Evolutionary conservation across 1,140 invertebrate species (phyloP).

Genomic region (Holcopasites calliopsidis): DNA sequence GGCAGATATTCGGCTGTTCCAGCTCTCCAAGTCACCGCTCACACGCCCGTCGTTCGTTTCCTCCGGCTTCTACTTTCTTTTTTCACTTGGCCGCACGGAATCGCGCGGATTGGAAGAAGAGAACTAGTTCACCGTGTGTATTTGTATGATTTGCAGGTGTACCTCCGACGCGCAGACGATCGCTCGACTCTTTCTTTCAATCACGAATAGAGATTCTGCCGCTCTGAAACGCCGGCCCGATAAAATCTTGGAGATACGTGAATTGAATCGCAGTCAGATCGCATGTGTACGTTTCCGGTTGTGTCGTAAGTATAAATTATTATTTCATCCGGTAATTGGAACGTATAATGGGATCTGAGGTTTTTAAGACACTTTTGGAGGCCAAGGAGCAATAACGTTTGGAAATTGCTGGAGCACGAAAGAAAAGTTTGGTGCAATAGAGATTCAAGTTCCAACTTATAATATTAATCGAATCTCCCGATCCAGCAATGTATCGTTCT

Average conservation of each 20-base stretch:
- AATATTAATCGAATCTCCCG: too few species aligned
- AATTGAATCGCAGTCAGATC: not conserved
- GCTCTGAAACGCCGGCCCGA: not conserved
- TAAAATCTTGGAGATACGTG: not conserved
- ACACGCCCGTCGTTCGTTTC: not conserved
- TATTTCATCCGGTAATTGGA: not conserved
- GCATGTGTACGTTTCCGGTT: too few species aligned
- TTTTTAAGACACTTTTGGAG: not conserved
- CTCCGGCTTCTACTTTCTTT: not conserved
- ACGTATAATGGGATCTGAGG: rapidly evolving
- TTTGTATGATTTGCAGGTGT: not conserved
- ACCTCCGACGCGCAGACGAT: not conserved
- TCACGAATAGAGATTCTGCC: not conserved
- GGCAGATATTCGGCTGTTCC: too few species aligned
- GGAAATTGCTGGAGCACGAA: too few species aligned
- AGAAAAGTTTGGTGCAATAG: too few species aligned
- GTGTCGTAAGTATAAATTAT: not conserved
- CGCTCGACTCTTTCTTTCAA: not conserved
- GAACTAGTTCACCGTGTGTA: not conserved
- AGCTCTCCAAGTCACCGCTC: too few species aligned
- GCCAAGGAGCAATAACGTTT: not conserved
- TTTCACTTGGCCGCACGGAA: not conserved
- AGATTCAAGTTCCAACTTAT: too few species aligned
- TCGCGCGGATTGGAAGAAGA: not conserved
- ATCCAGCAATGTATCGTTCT: too few species aligned